Percentiles rank a stretch among this genome's conserved stretches.
These are phyloP conservation scores for Tipula vernalis DNA, from an alignment of 2,888 invertebrate genomes.

Conservation along the genomic window DNA sequence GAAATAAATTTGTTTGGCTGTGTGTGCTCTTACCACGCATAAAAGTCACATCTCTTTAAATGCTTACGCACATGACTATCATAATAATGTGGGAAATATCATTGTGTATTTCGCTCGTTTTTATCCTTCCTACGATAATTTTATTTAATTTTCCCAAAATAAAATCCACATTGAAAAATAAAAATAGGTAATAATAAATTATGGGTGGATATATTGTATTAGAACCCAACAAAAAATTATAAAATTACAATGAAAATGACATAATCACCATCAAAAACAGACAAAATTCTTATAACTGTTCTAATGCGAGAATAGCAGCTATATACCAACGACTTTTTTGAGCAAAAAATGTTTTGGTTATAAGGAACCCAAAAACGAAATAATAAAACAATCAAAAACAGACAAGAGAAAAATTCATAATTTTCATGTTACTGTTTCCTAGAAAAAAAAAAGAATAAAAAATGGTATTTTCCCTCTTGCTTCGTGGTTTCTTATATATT, in stretches of 20 bases:
- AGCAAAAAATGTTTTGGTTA: background rate
- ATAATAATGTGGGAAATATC: background rate
- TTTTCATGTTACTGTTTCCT: background rate
- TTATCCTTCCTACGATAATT: background rate
- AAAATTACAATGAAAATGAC: background rate
- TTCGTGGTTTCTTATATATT: background rate
- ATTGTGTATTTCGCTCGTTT: background rate
- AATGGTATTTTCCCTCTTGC: background rate
- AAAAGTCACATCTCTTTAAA: background rate
- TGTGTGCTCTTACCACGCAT: background rate
- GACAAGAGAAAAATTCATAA: background rate
- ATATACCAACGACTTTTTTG: background rate
- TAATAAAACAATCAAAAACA: background rate
- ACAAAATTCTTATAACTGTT: background rate
- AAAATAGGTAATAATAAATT: background rate
- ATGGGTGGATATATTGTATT: background rate
- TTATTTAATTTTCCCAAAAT: background rate
- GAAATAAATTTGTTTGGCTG: background rate
- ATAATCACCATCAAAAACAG: constrained; percentile 4
- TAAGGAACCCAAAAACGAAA: background rate
- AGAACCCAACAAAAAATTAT: background rate
- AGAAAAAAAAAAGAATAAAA: background rate
- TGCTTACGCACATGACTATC: background rate
- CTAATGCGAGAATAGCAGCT: background rate
- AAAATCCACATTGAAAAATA: background rate